These are phyloP conservation scores for Drosophila virilis DNA, from an alignment of 1,140 invertebrate genomes.

Conservation along the genomic window DNA sequence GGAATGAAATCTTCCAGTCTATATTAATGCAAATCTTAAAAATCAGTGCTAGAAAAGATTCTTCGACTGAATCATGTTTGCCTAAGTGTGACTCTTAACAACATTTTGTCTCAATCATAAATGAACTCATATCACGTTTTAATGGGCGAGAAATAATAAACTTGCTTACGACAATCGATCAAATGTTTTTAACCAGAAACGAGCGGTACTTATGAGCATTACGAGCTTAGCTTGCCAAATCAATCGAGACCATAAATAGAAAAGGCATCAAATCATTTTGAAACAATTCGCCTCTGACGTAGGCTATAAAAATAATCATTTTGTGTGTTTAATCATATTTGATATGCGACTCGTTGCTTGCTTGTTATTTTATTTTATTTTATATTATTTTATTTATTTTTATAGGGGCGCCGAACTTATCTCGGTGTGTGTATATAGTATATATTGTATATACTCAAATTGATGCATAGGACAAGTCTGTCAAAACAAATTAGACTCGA, in stretches of 20 bases:
- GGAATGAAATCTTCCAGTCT: too few relatives aligned
- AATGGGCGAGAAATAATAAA: not conserved
- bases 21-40: too few relatives aligned
- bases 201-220: not conserved
- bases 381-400: slow-evolving; percentile 7
- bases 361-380: slow-evolving; percentile 9
- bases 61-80: not conserved
- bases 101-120: not conserved
- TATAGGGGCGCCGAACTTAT: slow-evolving; percentile 41
- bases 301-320: slow-evolving; percentile 16
- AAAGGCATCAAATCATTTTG: not conserved
- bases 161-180: too few relatives aligned
- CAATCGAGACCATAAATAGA: not conserved
- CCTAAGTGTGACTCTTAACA: not conserved
- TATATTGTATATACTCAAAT: slow-evolving; percentile 7
- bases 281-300: slow-evolving; percentile 19
- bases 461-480: slow-evolving; percentile 11
- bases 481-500: slow-evolving; percentile 36
- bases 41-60: too few relatives aligned
- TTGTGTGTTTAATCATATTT: slow-evolving; percentile 28
- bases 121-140: not conserved
- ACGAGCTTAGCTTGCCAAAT: slow-evolving; percentile 17
- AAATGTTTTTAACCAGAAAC: not conserved
- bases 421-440: not conserved
- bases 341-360: slow-evolving; percentile 5